These are phyloP conservation scores for Fragum fragum DNA, from an alignment of 2,888 invertebrate species.

Conservation along the genomic window DNA sequence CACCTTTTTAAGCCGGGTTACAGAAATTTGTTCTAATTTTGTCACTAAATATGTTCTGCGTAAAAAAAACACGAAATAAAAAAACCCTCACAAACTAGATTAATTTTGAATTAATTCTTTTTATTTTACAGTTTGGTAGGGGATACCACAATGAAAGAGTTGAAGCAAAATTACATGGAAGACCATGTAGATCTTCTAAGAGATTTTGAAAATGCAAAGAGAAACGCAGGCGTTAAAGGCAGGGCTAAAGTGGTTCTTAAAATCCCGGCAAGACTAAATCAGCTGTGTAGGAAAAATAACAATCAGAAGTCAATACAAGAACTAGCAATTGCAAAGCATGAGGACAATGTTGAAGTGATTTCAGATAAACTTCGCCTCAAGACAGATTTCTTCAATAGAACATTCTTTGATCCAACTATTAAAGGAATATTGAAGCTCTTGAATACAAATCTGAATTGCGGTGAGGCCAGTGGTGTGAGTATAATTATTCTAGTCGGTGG, in stretches of 20 bases:
- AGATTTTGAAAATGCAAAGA: not conserved
- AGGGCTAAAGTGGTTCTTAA: not conserved
- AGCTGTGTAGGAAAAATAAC: not conserved
- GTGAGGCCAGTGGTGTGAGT: not conserved
- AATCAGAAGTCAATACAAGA: not conserved
- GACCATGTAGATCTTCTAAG: not conserved
- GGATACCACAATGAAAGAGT: not conserved
- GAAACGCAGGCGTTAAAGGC: not conserved
- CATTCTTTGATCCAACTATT: constrained; percentile 6
- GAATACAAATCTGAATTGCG: not conserved
- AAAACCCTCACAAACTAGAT: too few relatives aligned
- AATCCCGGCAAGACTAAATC: not conserved
- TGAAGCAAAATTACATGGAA: constrained; percentile 10
- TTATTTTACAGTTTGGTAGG: not conserved
- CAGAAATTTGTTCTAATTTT: too few relatives aligned
- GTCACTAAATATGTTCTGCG: too few relatives aligned
- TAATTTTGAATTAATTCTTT: too few relatives aligned
- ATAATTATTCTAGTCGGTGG: not conserved
- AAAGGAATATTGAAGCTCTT: not conserved
- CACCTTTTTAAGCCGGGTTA: too few relatives aligned
- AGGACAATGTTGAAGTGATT: not conserved
- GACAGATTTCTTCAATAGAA: not conserved
- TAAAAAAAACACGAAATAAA: too few relatives aligned
- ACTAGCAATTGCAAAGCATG: not conserved
- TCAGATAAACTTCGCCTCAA: constrained; percentile 2